A percentile compares a stretch with the other conserved stretches of the same genome.
Conservation (phyloP, 2,888 invertebrate genomes). For the Diloba caeruleocephala region DNA sequence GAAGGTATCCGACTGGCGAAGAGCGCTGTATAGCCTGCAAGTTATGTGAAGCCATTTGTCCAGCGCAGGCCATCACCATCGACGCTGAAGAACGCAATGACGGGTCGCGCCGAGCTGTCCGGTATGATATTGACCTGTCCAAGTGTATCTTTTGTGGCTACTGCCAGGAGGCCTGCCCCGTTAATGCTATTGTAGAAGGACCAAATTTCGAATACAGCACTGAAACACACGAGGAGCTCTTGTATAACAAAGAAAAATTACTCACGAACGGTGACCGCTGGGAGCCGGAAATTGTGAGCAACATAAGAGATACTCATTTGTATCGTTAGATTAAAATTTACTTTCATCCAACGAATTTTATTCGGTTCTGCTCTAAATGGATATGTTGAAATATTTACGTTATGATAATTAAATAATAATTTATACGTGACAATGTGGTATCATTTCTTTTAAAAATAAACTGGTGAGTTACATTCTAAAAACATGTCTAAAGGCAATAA, state of each 20-base stretch:
- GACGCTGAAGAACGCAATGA: conserved; percentile 98
- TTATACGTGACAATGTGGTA: background rate
- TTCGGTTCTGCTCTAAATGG: background rate
- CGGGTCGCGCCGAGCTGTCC: conserved; percentile 97
- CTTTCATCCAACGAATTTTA: background rate
- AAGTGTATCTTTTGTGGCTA: conserved; percentile 99
- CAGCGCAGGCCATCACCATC: conserved; percentile 99
- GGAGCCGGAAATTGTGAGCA: conserved; percentile 99
- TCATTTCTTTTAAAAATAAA: background rate
- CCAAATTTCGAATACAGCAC: conserved; percentile 99
- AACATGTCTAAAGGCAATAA: conserved; percentile 43
- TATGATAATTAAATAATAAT: conserved; percentile 3
- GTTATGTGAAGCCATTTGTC: conserved; percentile 99
- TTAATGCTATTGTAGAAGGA: conserved; percentile 99
- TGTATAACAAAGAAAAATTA: conserved; percentile 99
- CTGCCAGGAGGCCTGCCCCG: conserved; percentile 99
- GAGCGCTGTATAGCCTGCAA: conserved; percentile 99
- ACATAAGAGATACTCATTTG: conserved; percentile 90
- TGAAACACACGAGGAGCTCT: conserved; percentile 98
- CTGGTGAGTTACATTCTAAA: background rate
- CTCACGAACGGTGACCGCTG: conserved; percentile 99
- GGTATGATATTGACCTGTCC: conserved; percentile 99
- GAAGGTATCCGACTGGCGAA: conserved; percentile 99
- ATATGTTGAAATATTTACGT: background rate
- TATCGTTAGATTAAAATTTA: conserved; percentile 64